Conservation (phyloP, 2,888 invertebrate genomes). For the Marasmarcha lunaedactyla region DNA sequence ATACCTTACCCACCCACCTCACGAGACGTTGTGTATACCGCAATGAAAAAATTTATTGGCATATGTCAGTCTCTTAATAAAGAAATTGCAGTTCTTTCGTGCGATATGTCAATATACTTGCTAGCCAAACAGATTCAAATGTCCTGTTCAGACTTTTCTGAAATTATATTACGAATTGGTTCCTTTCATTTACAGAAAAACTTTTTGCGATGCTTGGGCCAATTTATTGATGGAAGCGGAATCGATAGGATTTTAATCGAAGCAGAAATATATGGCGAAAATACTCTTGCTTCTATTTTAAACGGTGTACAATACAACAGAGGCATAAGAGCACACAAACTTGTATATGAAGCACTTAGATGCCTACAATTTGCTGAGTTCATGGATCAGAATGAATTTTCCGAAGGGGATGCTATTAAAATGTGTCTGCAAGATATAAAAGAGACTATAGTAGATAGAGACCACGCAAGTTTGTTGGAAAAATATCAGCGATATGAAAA, state of each 20-base stretch:
- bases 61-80: slow-evolving; percentile 13
- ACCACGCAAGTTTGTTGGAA: no score
- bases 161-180: slow-evolving; percentile 15
- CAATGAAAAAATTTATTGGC: slow-evolving; percentile 18
- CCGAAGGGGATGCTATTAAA: neutral
- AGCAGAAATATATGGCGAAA: slow-evolving; percentile 15
- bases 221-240: slow-evolving; percentile 18
- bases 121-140: slow-evolving; percentile 15
- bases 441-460: no score
- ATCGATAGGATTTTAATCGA: slow-evolving; percentile 17
- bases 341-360: slow-evolving; percentile 15
- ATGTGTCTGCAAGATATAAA: no score
- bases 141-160: slow-evolving; percentile 15
- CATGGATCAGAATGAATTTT: neutral
- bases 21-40: slow-evolving; percentile 18
- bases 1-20: slow-evolving; percentile 18
- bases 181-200: slow-evolving; percentile 20
- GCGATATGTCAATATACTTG: slow-evolving; percentile 17
- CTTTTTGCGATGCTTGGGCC: slow-evolving; percentile 18
- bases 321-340: slow-evolving; percentile 14
- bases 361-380: slow-evolving; percentile 10
- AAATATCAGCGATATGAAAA: no score
- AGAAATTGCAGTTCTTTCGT: slow-evolving; percentile 15
- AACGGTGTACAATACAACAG: slow-evolving; percentile 17
- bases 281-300: slow-evolving; percentile 17